Conservation (phyloP, 2,113 vertebrate species). For the Leuciscus idus region DNA sequence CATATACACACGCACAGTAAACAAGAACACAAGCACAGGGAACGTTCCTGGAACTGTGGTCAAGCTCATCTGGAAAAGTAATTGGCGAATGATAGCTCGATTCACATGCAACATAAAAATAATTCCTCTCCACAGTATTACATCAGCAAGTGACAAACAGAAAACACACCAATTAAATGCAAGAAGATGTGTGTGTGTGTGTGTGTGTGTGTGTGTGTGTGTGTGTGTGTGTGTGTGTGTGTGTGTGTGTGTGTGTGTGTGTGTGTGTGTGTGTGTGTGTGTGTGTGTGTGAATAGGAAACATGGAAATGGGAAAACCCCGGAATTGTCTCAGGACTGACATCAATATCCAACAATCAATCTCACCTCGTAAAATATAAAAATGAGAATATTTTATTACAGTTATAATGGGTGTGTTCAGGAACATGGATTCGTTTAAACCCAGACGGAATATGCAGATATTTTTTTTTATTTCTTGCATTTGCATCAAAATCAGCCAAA, state of each 20-base stretch:
- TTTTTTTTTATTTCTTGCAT: neutral
- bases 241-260: neutral
- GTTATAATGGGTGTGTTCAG: neutral
- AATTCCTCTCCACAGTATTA: slow-evolving; percentile 11
- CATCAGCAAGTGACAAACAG: slow-evolving; percentile 36
- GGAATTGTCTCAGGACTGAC: slow-evolving; percentile 1
- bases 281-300: neutral
- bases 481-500: neutral
- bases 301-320: neutral
- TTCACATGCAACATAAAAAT: slow-evolving; percentile 23
- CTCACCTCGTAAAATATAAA: slow-evolving; percentile 28
- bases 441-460: neutral
- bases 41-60: slow-evolving; percentile 11
- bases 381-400: slow-evolving; percentile 4
- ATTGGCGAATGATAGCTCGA: neutral
- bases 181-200: neutral
- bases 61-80: slow-evolving; percentile 26
- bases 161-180: slow-evolving; percentile 6
- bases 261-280: neutral
- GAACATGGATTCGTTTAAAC: neutral
- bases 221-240: neutral
- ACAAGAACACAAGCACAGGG: slow-evolving; percentile 4
- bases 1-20: neutral
- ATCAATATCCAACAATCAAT: slow-evolving; percentile 16
- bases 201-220: neutral